A percentile compares a stretch with the other conserved stretches of the same genome.
phyloP scores from a whole-genome alignment of 2,113 vertebrate genomes.

The Hydropotes inermis region DNA sequence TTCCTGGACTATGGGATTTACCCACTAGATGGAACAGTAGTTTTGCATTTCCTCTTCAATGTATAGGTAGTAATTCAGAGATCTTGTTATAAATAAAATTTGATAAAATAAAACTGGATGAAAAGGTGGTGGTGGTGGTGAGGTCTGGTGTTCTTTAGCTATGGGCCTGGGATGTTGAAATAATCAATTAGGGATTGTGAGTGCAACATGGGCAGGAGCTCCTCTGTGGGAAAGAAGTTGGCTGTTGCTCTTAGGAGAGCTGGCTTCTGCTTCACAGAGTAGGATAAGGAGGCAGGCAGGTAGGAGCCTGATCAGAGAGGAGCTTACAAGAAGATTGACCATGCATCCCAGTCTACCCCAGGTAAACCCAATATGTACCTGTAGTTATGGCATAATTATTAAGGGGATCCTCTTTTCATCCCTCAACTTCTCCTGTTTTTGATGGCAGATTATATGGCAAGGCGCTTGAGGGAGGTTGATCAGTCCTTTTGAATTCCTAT shows the following conservation, averaged over 20 bases:
- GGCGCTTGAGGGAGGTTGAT: background rate
- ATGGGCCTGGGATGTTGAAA: background rate
- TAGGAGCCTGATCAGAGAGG: background rate
- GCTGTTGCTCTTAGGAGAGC: background rate
- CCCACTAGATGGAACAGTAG: background rate
- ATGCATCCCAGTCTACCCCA: background rate
- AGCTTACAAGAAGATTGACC: background rate
- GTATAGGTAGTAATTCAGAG: background rate
- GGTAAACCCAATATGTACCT: background rate
- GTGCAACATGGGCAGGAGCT: background rate
- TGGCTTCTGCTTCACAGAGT: background rate
- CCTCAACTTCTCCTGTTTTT: background rate
- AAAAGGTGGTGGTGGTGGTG: background rate
- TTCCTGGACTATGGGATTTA: background rate
- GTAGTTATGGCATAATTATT: background rate
- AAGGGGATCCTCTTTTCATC: background rate
- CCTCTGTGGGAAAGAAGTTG: background rate
- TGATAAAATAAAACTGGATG: background rate
- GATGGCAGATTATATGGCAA: background rate
- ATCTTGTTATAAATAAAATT: background rate
- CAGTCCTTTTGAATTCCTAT: conserved; percentile 4
- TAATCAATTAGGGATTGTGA: background rate
- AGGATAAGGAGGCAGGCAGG: background rate
- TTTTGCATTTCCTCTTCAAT: background rate
- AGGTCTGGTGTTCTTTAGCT: background rate